Evolutionary conservation across 2,888 invertebrate species (phyloP), one percentile per base, ranked within the genome.

Genomic region (Bombylius major): DNA sequence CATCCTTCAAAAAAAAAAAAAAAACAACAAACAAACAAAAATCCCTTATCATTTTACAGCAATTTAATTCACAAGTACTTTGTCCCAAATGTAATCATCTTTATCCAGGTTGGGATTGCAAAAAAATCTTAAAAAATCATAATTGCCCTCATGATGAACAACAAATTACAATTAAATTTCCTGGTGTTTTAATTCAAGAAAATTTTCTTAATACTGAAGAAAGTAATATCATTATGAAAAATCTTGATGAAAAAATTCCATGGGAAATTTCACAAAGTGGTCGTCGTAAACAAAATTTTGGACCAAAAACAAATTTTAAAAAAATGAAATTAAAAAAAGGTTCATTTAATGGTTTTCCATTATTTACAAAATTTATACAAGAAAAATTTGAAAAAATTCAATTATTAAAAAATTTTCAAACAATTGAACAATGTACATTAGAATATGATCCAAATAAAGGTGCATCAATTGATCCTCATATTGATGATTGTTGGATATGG

Each of bases 401-500:
- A 1, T 65, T 87, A 48, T 72, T 95, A 53, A 70, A 77, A 60
- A 78, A 80, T 63, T 97, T 89, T 70, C 78, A 83, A 69, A 89
- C 90, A 0, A 88, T 97, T 54, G 97, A 99, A 70, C 91, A 98
- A 69, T 99, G 99, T 72, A 90, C 94, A 52, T 77, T 99, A 61
- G 98, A 99, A 68, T 99, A 99, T 74, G 82, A 86, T 62, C 86
- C 89, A 0, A 73, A 75, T 58, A 83, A 86, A 67, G 97, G 97
- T 1, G 91, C 98, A 0, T 89, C 91, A 3, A 99, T 99, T 62
- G 98, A 98, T 73, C 92, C 96, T 12, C 99, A 99, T 69, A 89
- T 96, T 63, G 99, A 99, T 73, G 99, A 99, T 67, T 92, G 91
- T 69, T 99, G 99, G 99, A 83, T 99, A 57, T 99, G 99, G 99